A percentile compares a stretch with the other conserved stretches of the same genome.
Evolutionary conservation across 2,888 invertebrate species (phyloP).

Genomic region (Amaurobius ferox): DNA sequence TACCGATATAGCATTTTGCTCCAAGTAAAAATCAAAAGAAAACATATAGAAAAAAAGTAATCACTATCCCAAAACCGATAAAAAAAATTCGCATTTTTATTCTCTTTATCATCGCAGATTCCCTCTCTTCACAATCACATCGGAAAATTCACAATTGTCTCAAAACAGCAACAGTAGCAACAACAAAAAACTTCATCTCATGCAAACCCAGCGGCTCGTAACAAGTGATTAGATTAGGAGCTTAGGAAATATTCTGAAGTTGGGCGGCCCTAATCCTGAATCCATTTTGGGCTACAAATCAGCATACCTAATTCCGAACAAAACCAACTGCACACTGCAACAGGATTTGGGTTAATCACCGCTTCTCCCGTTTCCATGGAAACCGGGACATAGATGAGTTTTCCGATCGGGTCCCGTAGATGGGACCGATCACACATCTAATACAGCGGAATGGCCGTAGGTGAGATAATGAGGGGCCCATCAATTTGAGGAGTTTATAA

Average conservation of each 20-base stretch:
- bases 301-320: slow-evolving; percentile 68
- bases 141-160: no score
- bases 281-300: slow-evolving; percentile 67
- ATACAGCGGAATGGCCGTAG: slow-evolving; percentile 18
- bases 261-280: slow-evolving; percentile 52
- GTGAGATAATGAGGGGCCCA: not conserved
- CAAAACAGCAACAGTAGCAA: not conserved
- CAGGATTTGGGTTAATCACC: slow-evolving; percentile 70
- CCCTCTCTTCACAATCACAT: no score
- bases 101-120: no score
- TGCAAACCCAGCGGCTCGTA: slow-evolving; percentile 29
- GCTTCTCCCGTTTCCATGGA: slow-evolving; percentile 54
- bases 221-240: slow-evolving; percentile 56
- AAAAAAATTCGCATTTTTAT: not conserved
- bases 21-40: no score
- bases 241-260: slow-evolving; percentile 42
- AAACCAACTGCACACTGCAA: slow-evolving; percentile 47
- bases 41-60: no score
- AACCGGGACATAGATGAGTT: slow-evolving; percentile 51
- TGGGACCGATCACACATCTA: slow-evolving; percentile 35
- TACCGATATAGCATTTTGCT: no score
- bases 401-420: slow-evolving; percentile 38
- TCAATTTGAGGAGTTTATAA: not conserved
- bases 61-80: not conserved
- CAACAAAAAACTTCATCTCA: not conserved